These are phyloP conservation scores for Gerris buenoi DNA, from an alignment of 1,140 invertebrate species.

Conservation along the genomic window DNA sequence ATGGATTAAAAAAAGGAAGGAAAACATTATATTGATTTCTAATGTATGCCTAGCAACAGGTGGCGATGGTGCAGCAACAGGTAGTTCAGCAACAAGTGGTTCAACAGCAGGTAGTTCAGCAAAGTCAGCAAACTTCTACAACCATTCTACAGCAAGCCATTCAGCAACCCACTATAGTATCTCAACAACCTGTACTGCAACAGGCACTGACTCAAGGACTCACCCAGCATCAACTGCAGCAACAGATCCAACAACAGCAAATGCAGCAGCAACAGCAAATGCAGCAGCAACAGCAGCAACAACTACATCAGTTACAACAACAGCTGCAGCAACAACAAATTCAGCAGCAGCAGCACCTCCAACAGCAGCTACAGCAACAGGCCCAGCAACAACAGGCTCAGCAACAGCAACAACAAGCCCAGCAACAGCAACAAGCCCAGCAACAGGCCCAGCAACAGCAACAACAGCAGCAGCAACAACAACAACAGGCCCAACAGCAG, in stretches of 20 bases:
- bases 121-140: background rate
- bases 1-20: no score
- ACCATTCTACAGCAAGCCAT: background rate
- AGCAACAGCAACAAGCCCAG: background rate
- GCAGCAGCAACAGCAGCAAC: background rate
- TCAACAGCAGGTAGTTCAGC: background rate
- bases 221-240: background rate
- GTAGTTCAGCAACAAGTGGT: no score
- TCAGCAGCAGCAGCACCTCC: background rate
- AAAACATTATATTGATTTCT: no score
- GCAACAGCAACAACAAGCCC: background rate
- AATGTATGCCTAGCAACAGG: background rate
- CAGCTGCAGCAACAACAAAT: background rate
- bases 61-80: background rate
- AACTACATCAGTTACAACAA: background rate
- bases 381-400: background rate
- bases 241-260: background rate
- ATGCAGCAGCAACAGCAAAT: background rate
- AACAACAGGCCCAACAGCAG: background rate
- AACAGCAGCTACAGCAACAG: background rate
- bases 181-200: background rate
- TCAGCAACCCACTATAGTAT: background rate
- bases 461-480: background rate
- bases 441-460: background rate
- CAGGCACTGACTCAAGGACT: background rate